Evolutionary conservation across 2,888 invertebrate species (phyloP).

Genomic region (Aleiodes leptofemur): DNA sequence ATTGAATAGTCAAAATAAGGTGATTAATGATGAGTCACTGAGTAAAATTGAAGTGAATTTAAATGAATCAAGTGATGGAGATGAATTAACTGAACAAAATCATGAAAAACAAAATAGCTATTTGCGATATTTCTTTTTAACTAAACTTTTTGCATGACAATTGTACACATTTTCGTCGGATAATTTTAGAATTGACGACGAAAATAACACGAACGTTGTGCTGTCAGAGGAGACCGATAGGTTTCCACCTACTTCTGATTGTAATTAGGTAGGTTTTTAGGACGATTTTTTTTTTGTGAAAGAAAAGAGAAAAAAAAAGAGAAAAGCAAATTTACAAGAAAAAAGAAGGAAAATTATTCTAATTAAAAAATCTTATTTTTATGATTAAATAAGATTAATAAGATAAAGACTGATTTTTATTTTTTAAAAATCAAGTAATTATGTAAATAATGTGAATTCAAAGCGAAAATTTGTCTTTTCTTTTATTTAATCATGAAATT

Average conservation of each 20-base stretch:
- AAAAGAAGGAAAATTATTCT: too few species aligned
- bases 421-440: too few species aligned
- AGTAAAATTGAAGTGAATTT: conserved; percentile 44
- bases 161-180: conserved; percentile 55
- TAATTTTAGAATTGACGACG: conserved; percentile 43
- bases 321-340: not conserved
- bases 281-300: not conserved
- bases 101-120: conserved; percentile 64
- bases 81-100: conserved; percentile 49
- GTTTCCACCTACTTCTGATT: conserved; percentile 14
- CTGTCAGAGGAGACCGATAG: conserved; percentile 22
- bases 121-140: conserved; percentile 66
- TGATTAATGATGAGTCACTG: conserved; percentile 5
- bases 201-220: conserved; percentile 48
- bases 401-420: too few species aligned
- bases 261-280: conserved; percentile 24
- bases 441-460: too few species aligned
- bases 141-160: conserved; percentile 70
- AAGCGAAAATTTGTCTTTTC: too few species aligned
- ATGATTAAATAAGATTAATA: too few species aligned
- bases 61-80: conserved; percentile 48
- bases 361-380: too few species aligned
- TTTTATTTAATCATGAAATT: too few species aligned
- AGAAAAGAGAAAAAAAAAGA: not conserved
- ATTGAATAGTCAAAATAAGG: conserved; percentile 29